phyloP scores from a whole-genome alignment of 1,140 invertebrate genomes.

The Globodera rostochiensis region DNA sequence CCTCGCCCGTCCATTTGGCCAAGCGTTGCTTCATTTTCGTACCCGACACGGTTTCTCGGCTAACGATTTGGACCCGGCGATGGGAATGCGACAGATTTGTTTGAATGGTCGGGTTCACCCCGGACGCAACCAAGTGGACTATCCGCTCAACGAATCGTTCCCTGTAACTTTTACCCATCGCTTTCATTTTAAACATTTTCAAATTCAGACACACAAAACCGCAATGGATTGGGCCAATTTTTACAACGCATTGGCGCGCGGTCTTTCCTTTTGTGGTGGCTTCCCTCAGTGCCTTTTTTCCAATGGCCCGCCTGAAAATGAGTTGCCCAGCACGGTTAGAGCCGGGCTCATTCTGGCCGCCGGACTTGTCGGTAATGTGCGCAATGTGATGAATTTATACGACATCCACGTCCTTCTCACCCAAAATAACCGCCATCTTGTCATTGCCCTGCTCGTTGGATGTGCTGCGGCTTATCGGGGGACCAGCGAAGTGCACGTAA shows the following conservation, averaged over 20 bases:
- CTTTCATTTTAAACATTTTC: neutral
- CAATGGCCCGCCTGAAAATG: constrained; percentile 17
- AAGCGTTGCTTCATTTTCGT: constrained; percentile 38
- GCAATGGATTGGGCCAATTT: constrained; percentile 54
- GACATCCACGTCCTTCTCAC: constrained; percentile 49
- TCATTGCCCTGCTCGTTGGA: constrained; percentile 43
- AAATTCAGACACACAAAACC: constrained; percentile 43
- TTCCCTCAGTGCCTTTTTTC: constrained; percentile 20
- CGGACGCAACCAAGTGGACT: constrained; percentile 45
- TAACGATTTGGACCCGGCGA: neutral
- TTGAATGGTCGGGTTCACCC: constrained; percentile 46
- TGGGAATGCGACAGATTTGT: constrained; percentile 41
- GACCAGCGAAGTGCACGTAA: constrained; percentile 47
- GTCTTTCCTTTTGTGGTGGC: constrained; percentile 32
- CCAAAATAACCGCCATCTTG: constrained; percentile 41
- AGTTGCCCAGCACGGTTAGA: constrained; percentile 34
- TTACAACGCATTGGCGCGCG: constrained; percentile 44
- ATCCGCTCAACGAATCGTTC: constrained; percentile 34
- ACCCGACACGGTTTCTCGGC: constrained; percentile 28
- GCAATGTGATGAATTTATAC: constrained; percentile 39
- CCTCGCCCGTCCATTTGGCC: constrained; percentile 47
- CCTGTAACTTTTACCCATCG: constrained; percentile 12
- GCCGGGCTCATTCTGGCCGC: constrained; percentile 47
- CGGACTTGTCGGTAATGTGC: constrained; percentile 32
- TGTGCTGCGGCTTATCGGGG: constrained; percentile 45